Evolutionary conservation across 2,113 vertebrate species (phyloP).

Genomic region (Carassius auratus): DNA sequence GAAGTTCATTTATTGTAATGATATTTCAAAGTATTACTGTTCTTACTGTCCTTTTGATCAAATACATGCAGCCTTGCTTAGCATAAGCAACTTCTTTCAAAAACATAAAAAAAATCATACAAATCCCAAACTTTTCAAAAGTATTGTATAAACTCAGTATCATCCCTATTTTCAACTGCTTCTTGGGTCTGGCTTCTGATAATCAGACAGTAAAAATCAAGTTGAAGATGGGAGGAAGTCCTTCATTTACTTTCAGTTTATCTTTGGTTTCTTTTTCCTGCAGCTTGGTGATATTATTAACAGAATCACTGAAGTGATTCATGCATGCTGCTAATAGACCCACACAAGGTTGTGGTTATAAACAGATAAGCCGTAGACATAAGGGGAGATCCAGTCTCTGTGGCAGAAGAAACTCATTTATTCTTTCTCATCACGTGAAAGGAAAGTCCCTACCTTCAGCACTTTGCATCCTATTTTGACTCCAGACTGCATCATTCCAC

Average conservation of each 20-base stretch:
- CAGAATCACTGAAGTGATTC: neutral
- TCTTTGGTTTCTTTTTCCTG: no score
- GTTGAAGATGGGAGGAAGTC: neutral
- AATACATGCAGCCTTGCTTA: no score
- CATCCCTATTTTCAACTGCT: neutral
- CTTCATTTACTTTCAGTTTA: neutral
- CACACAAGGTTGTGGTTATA: neutral
- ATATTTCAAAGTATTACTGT: no score
- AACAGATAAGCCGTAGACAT: neutral
- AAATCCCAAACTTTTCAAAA: neutral
- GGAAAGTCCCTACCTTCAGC: conserved; percentile 79
- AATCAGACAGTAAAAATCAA: neutral
- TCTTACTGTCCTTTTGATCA: no score
- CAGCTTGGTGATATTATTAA: neutral
- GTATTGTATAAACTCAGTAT: neutral
- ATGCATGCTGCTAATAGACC: neutral
- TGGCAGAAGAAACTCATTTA: neutral
- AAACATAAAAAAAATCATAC: no score
- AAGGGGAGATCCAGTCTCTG: no score
- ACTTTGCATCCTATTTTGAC: conserved; percentile 83
- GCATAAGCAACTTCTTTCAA: no score
- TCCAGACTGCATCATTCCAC: conserved; percentile 90
- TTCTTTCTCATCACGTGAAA: neutral
- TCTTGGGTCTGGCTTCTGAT: neutral
- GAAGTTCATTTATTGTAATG: no score